Percentiles rank a stretch among this genome's conserved stretches.
phyloP scores from a whole-genome alignment of 2,888 invertebrate species.

The Hemaris fuciformis region DNA sequence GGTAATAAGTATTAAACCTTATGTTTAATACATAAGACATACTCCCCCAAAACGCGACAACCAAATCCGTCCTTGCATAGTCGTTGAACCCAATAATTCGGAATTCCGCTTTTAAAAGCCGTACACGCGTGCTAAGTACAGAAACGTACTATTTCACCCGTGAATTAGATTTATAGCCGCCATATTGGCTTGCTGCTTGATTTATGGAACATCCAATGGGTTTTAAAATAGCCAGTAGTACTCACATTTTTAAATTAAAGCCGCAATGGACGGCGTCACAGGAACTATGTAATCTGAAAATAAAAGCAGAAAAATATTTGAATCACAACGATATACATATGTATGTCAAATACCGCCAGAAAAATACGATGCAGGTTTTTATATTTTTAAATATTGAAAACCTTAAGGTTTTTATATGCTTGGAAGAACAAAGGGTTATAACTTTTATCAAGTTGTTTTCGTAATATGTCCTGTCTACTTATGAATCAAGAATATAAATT shows the following conservation, averaged over 20 bases:
- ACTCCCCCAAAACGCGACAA: not conserved
- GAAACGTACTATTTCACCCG: not conserved
- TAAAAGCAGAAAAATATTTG: not conserved
- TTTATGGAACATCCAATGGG: not conserved
- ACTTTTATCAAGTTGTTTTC: too few relatives aligned
- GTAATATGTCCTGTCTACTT: too few relatives aligned
- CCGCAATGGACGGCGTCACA: conserved; percentile 66
- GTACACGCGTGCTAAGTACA: not conserved
- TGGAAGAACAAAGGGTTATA: too few relatives aligned
- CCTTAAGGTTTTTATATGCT: too few relatives aligned
- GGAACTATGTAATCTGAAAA: conserved; percentile 69
- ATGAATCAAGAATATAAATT: too few relatives aligned
- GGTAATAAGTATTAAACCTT: too few relatives aligned
- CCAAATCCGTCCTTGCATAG: not conserved
- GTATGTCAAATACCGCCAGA: not conserved
- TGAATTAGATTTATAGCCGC: not conserved
- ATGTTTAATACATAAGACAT: not conserved
- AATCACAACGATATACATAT: not conserved
- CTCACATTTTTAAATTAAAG: conserved; percentile 67
- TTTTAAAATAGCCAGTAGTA: conserved; percentile 24
- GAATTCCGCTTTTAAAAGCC: not conserved
- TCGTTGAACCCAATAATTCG: not conserved
- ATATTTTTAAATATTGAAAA: too few relatives aligned
- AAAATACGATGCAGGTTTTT: too few relatives aligned
- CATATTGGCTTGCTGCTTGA: not conserved